Conservation (phyloP, 2,113 vertebrate genomes). For the Tyrannus savana region DNA sequence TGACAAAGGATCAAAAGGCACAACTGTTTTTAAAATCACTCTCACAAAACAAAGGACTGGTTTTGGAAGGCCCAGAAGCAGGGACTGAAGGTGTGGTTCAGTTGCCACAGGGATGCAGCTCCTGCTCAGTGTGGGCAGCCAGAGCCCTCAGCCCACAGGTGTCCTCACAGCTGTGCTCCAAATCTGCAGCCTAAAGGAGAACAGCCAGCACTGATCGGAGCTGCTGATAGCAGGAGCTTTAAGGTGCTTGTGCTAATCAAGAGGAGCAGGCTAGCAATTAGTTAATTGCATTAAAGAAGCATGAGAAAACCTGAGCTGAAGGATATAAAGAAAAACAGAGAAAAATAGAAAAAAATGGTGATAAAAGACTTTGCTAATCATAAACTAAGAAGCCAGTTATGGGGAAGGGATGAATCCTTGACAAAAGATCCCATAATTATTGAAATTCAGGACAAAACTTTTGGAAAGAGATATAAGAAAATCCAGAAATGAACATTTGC, state of each 20-base stretch:
- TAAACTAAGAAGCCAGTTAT: neutral
- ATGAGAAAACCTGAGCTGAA: neutral
- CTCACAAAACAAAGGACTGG: neutral
- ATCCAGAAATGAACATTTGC: neutral
- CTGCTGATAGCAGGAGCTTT: neutral
- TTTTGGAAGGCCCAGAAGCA: neutral
- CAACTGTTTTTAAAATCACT: neutral
- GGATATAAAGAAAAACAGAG: neutral
- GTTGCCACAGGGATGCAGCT: neutral
- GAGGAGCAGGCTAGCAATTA: slow-evolving; percentile 5
- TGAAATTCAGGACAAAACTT: neutral
- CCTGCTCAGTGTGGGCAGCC: neutral
- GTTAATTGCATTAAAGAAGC: slow-evolving; percentile 44
- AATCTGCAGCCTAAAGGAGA: neutral
- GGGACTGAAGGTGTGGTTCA: neutral
- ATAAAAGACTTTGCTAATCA: neutral
- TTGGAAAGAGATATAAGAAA: slow-evolving; percentile 1
- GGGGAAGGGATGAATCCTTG: neutral
- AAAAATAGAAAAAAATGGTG: neutral
- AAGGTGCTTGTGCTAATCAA: neutral
- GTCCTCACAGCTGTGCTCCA: neutral
- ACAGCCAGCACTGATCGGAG: slow-evolving; percentile 18
- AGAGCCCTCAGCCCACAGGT: neutral
- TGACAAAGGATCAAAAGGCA: neutral
- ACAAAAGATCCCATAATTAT: neutral